Evolutionary conservation across 37 sponge, comb jelly and placozoan genomes (phyloP).

Genomic region (Corticium candelabrum): DNA sequence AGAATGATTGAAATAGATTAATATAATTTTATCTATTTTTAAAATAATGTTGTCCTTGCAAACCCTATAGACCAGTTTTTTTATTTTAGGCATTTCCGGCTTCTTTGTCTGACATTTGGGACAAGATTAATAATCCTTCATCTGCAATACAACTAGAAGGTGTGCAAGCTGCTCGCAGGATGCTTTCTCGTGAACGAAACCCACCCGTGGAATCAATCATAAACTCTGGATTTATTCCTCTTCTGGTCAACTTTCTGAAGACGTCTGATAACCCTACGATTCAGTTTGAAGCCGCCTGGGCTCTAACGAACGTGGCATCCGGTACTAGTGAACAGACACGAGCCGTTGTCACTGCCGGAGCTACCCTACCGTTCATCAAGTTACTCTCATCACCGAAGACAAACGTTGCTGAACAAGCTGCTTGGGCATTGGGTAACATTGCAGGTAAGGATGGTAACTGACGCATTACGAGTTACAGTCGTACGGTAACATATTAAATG

Average conservation of each 20-base stretch:
- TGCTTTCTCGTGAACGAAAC: conserved; percentile 67
- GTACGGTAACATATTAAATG: background rate
- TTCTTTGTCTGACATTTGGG: background rate
- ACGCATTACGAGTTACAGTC: background rate
- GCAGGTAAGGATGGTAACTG: conserved; percentile 39
- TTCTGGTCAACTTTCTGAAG: conserved; percentile 24
- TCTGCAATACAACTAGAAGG: background rate
- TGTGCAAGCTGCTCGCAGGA: conserved; percentile 38
- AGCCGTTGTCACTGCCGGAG: conserved; percentile 83
- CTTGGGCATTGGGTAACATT: conserved; percentile 95
- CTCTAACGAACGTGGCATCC: conserved; percentile 92
- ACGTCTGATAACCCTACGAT: conserved; percentile 45
- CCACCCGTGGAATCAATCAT: conserved; percentile 74
- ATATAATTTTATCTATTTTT: no score
- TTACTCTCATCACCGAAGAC: conserved; percentile 49
- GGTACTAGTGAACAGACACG: conserved; percentile 81
- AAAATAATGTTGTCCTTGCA: no score
- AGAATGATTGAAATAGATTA: no score
- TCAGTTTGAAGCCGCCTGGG: conserved; percentile 97
- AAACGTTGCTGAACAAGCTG: conserved; percentile 85
- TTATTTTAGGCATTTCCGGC: background rate
- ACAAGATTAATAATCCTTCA: background rate
- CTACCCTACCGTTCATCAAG: conserved; percentile 66
- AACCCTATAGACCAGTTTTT: no score
- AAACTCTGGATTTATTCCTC: conserved; percentile 29